Evolutionary conservation across 2,888 invertebrate species (phyloP).

Genomic region (Creontiades dilutus): DNA sequence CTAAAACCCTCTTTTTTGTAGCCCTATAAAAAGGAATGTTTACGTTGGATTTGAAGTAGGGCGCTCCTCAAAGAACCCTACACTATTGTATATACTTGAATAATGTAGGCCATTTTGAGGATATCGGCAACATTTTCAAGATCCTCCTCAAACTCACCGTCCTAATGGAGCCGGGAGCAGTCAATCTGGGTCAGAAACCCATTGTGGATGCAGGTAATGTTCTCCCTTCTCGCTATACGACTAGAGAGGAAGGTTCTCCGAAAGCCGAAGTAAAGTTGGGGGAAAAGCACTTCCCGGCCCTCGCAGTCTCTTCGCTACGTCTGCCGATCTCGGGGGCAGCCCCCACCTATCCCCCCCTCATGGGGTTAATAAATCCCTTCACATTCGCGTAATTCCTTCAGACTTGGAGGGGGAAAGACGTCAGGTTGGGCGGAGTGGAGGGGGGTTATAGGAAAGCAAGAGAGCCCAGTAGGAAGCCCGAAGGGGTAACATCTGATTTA

Average conservation of each 20-base stretch:
- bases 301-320: background rate
- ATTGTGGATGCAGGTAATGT: slow-evolving; percentile 27
- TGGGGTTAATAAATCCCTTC: slow-evolving; percentile 48
- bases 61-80: background rate
- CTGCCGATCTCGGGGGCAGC: background rate
- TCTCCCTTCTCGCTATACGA: slow-evolving; percentile 14
- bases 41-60: background rate
- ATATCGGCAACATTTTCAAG: slow-evolving; percentile 2
- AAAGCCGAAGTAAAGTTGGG: slow-evolving; percentile 14
- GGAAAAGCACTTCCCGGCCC: background rate
- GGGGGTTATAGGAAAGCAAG: slow-evolving; percentile 26
- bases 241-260: background rate
- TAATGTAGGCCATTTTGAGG: slow-evolving; percentile 17
- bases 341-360: slow-evolving; percentile 1
- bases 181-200: slow-evolving; percentile 31
- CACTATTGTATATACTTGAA: slow-evolving; percentile 21
- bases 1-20: background rate
- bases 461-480: background rate
- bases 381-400: slow-evolving; percentile 44
- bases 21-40: background rate
- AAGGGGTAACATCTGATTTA: slow-evolving; percentile 45
- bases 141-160: background rate
- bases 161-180: background rate
- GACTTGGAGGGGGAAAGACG: background rate
- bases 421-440: too few species aligned